Base-by-base conservation (phyloP, 2,888 invertebrate species). In the Scaptomyza cyrtandrae region DNA sequence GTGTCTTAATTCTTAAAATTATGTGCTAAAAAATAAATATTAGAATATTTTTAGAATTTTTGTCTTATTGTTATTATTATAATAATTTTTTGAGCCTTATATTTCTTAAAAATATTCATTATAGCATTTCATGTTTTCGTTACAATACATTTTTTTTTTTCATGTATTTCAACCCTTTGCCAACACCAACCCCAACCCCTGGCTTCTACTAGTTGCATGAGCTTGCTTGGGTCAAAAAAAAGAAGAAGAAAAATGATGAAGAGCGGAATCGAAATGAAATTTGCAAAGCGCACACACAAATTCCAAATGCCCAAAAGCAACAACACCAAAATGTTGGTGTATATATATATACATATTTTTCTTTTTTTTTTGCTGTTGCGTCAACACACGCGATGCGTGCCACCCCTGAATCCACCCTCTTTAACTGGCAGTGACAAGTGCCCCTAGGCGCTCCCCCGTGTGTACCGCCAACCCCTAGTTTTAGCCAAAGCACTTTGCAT, bases 401-500 rank as follows among this genome's bases (percentile, higher is more conserved):
- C 3, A 10, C 33, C 33, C n/a, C 31, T 5, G 37, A 19, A 14
- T 5, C 55, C 13, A 9, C 9, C 31, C 9, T 10, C 2, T 2
- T 19, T 3, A 14, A 19, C 13, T 33, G 55, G 3, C 11, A 48
- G 56, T 48, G 49, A 57, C 35, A 57, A 48, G 39, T 31, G 16
- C 16, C 41, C 3, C 35, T 39, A 14, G 13, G 49, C 29, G n/a
- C n/a, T n/a, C n/a, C n/a, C n/a, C n/a, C n/a, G 27, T 31, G 9
- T n/a, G 37, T 37, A n/a, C 6, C 6, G 31, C 0, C 0, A 13
- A 5, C 35, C 37, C n/a, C 37, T n/a, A 1, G 33, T 6, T n/a
- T 5, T n/a, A 14, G n/a, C 45, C 3, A 3, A n/a, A 76, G 80
- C 88, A 84, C 83, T 84, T 86, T 84, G 71, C 77, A 84, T 84